A percentile compares a stretch with the other conserved stretches of the same genome.
phyloP scores from a whole-genome alignment of 1,140 invertebrate genomes.

The Drosophila paulistorum region DNA sequence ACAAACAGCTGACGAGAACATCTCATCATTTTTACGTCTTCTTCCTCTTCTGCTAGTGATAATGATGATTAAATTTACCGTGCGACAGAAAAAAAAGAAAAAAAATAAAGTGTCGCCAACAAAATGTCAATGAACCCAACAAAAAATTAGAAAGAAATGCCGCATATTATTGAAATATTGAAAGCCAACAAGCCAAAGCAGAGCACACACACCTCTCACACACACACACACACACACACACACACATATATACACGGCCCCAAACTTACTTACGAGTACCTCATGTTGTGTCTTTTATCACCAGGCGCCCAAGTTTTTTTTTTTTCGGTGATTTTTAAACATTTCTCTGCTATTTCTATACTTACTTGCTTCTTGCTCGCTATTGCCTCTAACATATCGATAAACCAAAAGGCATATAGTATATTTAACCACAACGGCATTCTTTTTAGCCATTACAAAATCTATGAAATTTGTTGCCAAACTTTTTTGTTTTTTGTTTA shows the following conservation, averaged over 20 bases:
- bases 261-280: background rate
- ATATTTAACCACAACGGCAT: no score
- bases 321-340: no score
- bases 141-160: conserved; percentile 15
- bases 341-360: background rate
- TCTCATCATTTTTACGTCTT: background rate
- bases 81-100: conserved; percentile 20
- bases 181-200: conserved; percentile 38
- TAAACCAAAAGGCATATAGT: no score
- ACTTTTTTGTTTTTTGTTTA: no score
- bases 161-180: conserved; percentile 57
- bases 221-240: background rate
- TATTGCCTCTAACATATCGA: no score
- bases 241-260: conserved; percentile 8
- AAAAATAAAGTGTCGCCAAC: conserved; percentile 49
- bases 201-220: background rate
- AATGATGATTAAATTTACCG: conserved; percentile 75
- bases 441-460: no score
- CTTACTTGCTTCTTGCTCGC: no score
- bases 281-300: background rate
- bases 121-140: conserved; percentile 64
- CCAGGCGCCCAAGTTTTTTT: background rate
- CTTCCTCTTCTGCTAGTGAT: conserved; percentile 39
- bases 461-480: no score
- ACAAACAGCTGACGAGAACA: conserved; percentile 55